These are phyloP conservation scores for Anas acuta DNA, from an alignment of 2,797 vertebrate genomes.

Conservation along the genomic window DNA sequence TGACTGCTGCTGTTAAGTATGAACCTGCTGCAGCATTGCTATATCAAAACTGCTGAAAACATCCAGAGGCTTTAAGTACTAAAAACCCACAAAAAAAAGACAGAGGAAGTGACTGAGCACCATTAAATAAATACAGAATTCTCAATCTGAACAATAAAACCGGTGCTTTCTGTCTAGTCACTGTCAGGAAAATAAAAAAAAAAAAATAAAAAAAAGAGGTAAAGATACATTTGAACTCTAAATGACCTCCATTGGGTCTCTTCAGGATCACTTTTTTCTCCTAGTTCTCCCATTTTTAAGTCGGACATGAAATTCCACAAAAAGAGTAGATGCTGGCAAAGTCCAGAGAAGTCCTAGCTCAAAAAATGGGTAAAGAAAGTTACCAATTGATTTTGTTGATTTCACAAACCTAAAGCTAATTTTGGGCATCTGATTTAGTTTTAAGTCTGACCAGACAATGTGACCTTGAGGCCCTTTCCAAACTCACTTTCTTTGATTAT, in stretches of 20 bases:
- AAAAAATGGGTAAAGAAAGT: neutral
- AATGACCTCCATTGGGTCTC: neutral
- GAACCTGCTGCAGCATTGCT: neutral
- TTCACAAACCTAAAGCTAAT: neutral
- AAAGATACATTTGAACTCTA: neutral
- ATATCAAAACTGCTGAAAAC: neutral
- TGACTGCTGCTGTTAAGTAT: neutral
- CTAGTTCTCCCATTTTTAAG: neutral
- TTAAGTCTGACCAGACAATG: neutral
- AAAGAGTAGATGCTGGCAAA: neutral
- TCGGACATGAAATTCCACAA: neutral
- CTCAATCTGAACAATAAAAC: neutral
- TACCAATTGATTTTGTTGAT: neutral
- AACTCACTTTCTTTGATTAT: neutral
- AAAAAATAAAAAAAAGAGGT: neutral
- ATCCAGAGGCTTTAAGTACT: neutral
- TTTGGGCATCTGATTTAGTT: neutral
- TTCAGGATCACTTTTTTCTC: neutral
- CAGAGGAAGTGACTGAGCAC: neutral
- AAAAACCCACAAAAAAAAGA: conserved; percentile 12
- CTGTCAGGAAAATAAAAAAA: neutral
- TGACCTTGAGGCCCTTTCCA: neutral
- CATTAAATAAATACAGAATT: neutral
- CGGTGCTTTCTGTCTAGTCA: neutral
- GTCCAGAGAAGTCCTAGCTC: neutral